Evolutionary conservation across 2,113 vertebrate genomes (phyloP).

Genomic region (Dunckerocampus dactyliophorus): DNA sequence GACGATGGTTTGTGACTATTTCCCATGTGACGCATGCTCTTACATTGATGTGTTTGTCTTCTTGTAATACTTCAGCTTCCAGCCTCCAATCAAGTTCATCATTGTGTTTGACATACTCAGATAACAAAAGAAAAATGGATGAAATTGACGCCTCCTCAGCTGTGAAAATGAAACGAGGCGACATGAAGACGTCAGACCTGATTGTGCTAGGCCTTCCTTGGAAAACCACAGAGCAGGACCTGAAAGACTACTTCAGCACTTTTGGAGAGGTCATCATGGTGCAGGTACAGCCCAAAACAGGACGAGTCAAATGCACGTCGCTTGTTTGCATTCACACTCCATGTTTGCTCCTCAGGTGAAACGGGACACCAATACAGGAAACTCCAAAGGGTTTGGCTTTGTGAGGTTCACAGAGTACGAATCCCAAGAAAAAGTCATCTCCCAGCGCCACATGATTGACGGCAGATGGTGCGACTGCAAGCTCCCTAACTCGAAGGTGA

Average conservation of each 20-base stretch:
- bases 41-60: neutral
- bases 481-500: slow-evolving; percentile 97
- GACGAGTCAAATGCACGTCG: neutral
- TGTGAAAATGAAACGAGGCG: slow-evolving; percentile 94
- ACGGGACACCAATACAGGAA: slow-evolving; percentile 93
- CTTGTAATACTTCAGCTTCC: neutral
- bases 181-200: slow-evolving; percentile 95
- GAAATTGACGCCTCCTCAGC: slow-evolving; percentile 95
- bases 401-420: slow-evolving; percentile 97
- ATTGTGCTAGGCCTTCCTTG: slow-evolving; percentile 95
- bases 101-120: slow-evolving; percentile 51
- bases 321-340: neutral
- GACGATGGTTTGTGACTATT: no score
- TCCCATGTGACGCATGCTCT: neutral
- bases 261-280: slow-evolving; percentile 99
- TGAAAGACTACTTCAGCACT: slow-evolving; percentile 96
- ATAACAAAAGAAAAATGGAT: slow-evolving; percentile 99
- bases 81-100: no score
- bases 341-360: slow-evolving; percentile 79
- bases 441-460: slow-evolving; percentile 98
- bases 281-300: slow-evolving; percentile 75
- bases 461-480: slow-evolving; percentile 99
- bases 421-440: slow-evolving; percentile 94
- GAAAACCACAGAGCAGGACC: slow-evolving; percentile 96
- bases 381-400: slow-evolving; percentile 98